Base-by-base conservation (phyloP, 2,113 vertebrate genomes). In the Marcusenius ussheri region DNA sequence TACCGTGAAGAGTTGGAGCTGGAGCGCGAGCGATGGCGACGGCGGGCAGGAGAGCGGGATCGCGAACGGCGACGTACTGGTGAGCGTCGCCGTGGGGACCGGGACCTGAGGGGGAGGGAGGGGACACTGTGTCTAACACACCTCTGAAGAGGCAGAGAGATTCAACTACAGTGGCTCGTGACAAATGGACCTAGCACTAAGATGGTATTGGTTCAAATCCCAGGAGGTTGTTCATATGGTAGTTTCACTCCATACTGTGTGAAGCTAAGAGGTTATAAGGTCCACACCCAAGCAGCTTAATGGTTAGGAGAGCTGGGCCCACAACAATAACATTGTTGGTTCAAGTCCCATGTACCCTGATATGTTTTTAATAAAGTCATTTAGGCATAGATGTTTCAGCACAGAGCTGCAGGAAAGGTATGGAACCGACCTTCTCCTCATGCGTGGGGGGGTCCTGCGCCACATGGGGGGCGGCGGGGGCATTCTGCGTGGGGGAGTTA, bases 1-100 rank as follows among this genome's bases (percentile, higher is more conserved):
- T 98, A 99, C 96, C 98, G 97, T 2, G 98, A 99, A 21, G 98
- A 99, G 95, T 99, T 99, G 9, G 98, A 99, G 92, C 98, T 99
- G 94, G 98, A 99, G 45, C 98, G 97, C 91, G 98, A 99, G 88
- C 98, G 97, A 80, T 99, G 98, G 87, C 98, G 98, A 89, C 98
- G 96, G 88, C 98, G 97, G 0, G 98, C 98, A 0, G 98, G 97
- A 66, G 98, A 99, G 46, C 98, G 96, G 74, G 98, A 99, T 11
- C 97, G 95, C 31, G 97, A 97, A 0, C 98, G 96, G n/a, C 98
- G 95, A 17, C 98, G 97, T 1, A 96, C 96, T 0, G 98, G 98
- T 0, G 98, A 99, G n/a, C 98, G 96, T 88, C 98, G 97, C 39
- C 98, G 93, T 0, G 98, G 98, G 11, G 98, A 99, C 0, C 98